A percentile compares a stretch with the other conserved stretches of the same genome.
Evolutionary conservation across 2,888 invertebrate genomes (phyloP).

Genomic region (Crossocerus cetratus): DNA sequence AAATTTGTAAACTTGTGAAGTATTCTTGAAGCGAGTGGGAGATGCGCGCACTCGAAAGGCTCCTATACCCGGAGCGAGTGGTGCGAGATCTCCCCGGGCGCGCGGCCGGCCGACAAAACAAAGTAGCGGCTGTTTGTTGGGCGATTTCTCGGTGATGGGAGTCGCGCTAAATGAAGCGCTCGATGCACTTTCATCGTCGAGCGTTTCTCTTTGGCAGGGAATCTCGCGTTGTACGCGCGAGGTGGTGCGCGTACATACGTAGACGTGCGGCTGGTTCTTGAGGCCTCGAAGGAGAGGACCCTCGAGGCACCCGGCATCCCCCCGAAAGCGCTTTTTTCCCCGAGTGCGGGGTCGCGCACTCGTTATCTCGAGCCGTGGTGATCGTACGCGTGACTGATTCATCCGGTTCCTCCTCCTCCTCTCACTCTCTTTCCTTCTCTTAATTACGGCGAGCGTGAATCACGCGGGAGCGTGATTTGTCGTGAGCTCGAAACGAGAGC

Average conservation of each 20-base stretch:
- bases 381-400: conserved; percentile 39
- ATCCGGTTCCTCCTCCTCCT: conserved; percentile 16
- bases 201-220: too few species aligned
- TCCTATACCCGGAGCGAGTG: too few species aligned
- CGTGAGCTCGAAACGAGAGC: conserved; percentile 2
- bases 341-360: conserved; percentile 25
- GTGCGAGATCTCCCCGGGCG: too few species aligned
- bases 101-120: too few species aligned
- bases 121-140: too few species aligned
- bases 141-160: too few species aligned
- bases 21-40: too few species aligned
- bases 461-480: conserved; percentile 28
- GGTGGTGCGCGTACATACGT: not conserved
- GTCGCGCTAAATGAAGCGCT: too few species aligned
- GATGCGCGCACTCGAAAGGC: too few species aligned
- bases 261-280: conserved; percentile 27
- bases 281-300: not conserved
- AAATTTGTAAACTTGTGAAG: too few species aligned
- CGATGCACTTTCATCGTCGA: too few species aligned
- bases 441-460: conserved; percentile 44
- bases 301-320: not conserved
- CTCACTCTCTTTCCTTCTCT: conserved; percentile 14
- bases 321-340: conserved; percentile 1
- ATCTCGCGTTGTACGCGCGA: not conserved
- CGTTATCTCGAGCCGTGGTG: conserved; percentile 47